These are phyloP conservation scores for Euura lappo DNA, from an alignment of 1,140 invertebrate genomes.

Conservation along the genomic window DNA sequence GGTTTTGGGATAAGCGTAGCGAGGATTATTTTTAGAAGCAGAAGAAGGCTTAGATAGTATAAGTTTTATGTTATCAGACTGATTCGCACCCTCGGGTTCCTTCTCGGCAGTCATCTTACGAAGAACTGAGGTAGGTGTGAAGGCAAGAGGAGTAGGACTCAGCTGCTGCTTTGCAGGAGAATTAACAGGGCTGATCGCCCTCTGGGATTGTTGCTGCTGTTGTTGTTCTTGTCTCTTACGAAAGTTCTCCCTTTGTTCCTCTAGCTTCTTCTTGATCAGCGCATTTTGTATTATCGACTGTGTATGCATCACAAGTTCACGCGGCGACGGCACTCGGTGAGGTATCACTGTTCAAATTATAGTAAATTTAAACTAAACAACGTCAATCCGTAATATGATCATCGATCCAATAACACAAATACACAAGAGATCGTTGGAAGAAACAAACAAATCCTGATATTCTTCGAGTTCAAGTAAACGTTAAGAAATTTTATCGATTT, in stretches of 20 bases:
- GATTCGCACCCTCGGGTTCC: constrained; percentile 65
- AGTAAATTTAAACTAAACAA: constrained; percentile 12
- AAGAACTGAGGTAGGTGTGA: constrained; percentile 89
- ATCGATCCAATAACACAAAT: too few relatives aligned
- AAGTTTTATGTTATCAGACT: constrained; percentile 33
- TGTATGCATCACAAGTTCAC: constrained; percentile 81
- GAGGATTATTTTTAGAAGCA: constrained; percentile 35
- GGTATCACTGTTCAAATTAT: constrained; percentile 61
- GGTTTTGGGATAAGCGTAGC: constrained; percentile 13
- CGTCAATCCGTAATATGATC: too few relatives aligned
- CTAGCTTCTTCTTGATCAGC: constrained; percentile 84
- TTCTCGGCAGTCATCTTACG: constrained; percentile 93
- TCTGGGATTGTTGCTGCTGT: constrained; percentile 48
- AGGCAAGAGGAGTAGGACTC: constrained; percentile 74
- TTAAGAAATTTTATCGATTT: too few relatives aligned
- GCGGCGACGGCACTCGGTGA: constrained; percentile 79
- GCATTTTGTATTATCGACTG: constrained; percentile 84
- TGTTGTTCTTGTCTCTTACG: constrained; percentile 77
- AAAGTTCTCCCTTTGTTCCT: constrained; percentile 84
- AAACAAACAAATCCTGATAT: too few relatives aligned
- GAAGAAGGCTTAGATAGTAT: constrained; percentile 22
- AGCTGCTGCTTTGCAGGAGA: constrained; percentile 53
- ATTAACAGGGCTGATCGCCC: constrained; percentile 53
- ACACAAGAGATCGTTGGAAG: too few relatives aligned
- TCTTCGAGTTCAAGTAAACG: too few relatives aligned